These are phyloP conservation scores for Alviniconcha marisindica DNA, from an alignment of 1,140 invertebrate species.

Conservation along the genomic window DNA sequence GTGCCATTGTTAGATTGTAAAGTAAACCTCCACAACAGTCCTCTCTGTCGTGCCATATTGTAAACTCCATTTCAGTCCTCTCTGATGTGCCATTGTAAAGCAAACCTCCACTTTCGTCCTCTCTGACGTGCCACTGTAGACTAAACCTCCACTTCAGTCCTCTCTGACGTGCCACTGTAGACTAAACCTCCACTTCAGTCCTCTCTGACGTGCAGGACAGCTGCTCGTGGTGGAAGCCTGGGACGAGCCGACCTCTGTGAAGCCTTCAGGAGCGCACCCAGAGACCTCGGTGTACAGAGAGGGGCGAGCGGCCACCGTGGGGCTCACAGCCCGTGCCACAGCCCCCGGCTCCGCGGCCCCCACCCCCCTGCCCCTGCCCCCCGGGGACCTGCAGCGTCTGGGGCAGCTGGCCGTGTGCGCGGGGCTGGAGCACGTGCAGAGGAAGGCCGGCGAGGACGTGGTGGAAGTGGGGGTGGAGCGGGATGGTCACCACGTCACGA, in stretches of 20 bases:
- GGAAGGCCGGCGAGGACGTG: not conserved
- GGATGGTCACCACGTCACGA: not conserved
- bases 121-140: too few species aligned
- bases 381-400: not conserved
- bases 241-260: conserved; percentile 47
- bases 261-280: conserved; percentile 39
- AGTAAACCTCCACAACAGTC: too few species aligned
- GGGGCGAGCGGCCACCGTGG: not conserved
- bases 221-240: conserved; percentile 45
- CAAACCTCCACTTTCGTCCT: too few species aligned
- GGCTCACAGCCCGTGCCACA: not conserved
- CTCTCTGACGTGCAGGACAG: too few species aligned
- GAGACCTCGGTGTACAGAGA: conserved; percentile 26
- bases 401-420: conserved; percentile 41
- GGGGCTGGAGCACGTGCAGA: conserved; percentile 41
- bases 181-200: too few species aligned
- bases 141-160: too few species aligned
- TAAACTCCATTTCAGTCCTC: too few species aligned
- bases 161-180: too few species aligned
- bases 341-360: not conserved
- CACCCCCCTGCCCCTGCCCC: not conserved
- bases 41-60: too few species aligned
- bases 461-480: conserved; percentile 38
- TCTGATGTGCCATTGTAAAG: too few species aligned
- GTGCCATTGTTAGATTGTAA: too few species aligned